Conservation (phyloP, 2,113 vertebrate species). For the Pseudorhombus dupliciocellatus region DNA sequence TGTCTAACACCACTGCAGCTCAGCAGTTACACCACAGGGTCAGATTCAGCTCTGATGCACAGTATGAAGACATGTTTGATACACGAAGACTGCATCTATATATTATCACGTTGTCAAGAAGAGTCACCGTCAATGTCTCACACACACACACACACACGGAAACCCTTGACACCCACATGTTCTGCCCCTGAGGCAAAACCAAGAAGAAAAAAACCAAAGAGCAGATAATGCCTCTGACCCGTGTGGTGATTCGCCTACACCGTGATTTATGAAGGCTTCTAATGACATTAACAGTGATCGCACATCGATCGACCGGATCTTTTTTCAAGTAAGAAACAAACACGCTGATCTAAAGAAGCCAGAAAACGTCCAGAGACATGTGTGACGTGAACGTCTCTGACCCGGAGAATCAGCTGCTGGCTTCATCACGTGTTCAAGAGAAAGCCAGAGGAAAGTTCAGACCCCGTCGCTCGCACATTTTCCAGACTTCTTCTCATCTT, state of each 20-base stretch:
- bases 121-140: slow-evolving; percentile 14
- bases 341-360: no score
- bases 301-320: no score
- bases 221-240: slow-evolving; percentile 26
- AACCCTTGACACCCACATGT: neutral
- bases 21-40: slow-evolving; percentile 2
- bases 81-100: slow-evolving; percentile 5
- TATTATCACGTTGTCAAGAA: slow-evolving; percentile 25
- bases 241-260: neutral
- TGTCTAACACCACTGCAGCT: slow-evolving; percentile 37
- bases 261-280: neutral
- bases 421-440: no score
- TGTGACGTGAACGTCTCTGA: no score
- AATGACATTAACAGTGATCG: neutral
- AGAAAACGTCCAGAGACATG: no score
- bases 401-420: no score
- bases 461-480: no score
- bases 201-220: neutral
- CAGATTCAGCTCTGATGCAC: slow-evolving; percentile 4
- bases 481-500: no score
- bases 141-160: neutral
- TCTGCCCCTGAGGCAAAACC: slow-evolving; percentile 21
- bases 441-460: no score
- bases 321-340: no score
- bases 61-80: neutral